Conservation (phyloP, 2,797 vertebrate genomes). For the Brachyalestes nurse region DNA sequence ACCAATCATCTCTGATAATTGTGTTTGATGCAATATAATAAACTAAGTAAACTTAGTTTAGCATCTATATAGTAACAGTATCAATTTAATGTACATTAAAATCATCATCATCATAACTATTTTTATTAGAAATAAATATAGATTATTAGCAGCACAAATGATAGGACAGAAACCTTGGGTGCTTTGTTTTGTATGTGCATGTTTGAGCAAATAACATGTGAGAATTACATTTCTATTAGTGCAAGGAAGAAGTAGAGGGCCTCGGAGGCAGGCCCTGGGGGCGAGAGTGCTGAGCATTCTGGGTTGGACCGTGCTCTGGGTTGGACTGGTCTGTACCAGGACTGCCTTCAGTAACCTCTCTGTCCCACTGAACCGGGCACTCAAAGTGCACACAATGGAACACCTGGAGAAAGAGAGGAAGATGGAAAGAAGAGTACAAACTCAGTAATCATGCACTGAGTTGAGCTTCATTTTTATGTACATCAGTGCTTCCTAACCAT, state of each 20-base stretch:
- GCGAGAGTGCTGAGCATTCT: constrained; percentile 13
- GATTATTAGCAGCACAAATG: constrained; percentile 47
- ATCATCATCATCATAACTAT: constrained; percentile 6
- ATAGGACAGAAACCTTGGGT: constrained; percentile 25
- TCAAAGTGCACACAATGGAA: constrained; percentile 99
- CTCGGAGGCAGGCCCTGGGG: constrained; percentile 40
- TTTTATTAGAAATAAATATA: constrained; percentile 52
- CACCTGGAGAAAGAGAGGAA: constrained; percentile 77
- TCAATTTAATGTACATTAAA: constrained; percentile 30
- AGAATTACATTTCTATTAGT: constrained; percentile 45
- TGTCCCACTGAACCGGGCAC: constrained; percentile 88
- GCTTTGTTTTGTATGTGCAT: constrained; percentile 23
- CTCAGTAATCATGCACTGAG: neutral
- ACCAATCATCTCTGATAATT: constrained; percentile 6
- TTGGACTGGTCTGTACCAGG: constrained; percentile 70
- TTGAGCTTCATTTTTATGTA: too few species aligned
- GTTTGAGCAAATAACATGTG: neutral
- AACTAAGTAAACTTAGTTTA: constrained; percentile 23
- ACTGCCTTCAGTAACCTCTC: constrained; percentile 80
- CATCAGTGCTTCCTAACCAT: too few species aligned
- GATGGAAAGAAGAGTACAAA: neutral
- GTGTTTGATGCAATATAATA: constrained; percentile 15
- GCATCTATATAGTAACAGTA: neutral
- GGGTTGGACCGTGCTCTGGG: constrained; percentile 26
- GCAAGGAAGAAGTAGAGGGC: constrained; percentile 28